Base-by-base conservation (phyloP, 2,113 vertebrate species). In the Pavo muticus region DNA sequence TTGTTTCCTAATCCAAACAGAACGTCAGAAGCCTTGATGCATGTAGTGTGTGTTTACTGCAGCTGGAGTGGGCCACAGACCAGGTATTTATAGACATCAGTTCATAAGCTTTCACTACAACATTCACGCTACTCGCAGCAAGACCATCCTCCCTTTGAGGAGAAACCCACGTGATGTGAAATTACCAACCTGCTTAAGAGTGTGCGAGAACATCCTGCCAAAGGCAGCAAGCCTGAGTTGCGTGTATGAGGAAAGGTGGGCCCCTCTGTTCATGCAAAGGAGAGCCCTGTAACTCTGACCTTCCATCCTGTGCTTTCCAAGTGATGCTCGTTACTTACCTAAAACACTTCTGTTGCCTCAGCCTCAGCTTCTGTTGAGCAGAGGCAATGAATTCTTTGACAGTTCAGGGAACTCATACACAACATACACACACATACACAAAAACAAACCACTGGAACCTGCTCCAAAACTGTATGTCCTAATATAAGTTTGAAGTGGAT, bases 11-110 rank as follows among this genome's bases (percentile, higher is more conserved):
- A 99, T 98, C 97, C 97, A 97, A 98, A 98, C 99, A 99, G 99
- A 99, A 97, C 98, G 98, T 98, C 98, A 95, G 98, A 98, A 99
- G 98, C 98, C 99, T 98, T 99, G 99, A 99, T 99, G 99, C 99
- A 99, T 99, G 98, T 98, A 97, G 96, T 99, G 98, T 98, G 98
- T 98, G 97, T 98, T 96, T 98, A 88, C 99, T 98, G 98, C 98
- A 98, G 98, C 98, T 99, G 99, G 98, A 99, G 98, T 98, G 98
- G 98, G 98, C 98, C 97, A 98, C 98, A 98, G 98, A 99, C 98
- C 99, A 99, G 99, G 99, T 99, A 99, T 98, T 99, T 98, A 97
- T 81, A 93, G 95, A 79, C 63, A 5, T 48, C 21, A 2, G 8
- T 23, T 91, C 71, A 1, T 37, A 37, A 61, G 67, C 93, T 88